These are phyloP conservation scores for Heteromurus nitidus DNA, from an alignment of 2,888 invertebrate species.

Conservation along the genomic window DNA sequence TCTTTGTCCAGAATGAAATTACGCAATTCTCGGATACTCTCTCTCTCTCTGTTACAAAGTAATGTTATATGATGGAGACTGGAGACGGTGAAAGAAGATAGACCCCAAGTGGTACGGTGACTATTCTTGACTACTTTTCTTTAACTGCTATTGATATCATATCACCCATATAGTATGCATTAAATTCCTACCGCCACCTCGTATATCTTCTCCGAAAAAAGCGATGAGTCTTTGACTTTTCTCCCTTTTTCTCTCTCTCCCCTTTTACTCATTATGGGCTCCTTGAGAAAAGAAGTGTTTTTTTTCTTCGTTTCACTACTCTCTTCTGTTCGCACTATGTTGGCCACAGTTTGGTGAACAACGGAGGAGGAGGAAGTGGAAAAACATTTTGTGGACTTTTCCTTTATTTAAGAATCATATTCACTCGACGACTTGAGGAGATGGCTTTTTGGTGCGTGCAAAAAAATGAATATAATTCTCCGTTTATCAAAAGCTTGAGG, in stretches of 20 bases:
- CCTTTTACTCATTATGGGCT: slow-evolving; percentile 38
- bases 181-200: not conserved
- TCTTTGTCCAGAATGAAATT: too few species aligned
- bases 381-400: slow-evolving; percentile 5
- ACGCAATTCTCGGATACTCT: too few species aligned
- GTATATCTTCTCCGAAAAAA: not conserved
- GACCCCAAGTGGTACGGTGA: too few species aligned
- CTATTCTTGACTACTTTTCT: too few species aligned
- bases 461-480: not conserved
- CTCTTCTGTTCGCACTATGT: not conserved
- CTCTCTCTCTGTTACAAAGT: too few species aligned
- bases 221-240: slow-evolving; percentile 20
- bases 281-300: not conserved
- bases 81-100: too few species aligned
- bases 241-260: slow-evolving; percentile 15
- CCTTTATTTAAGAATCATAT: not conserved
- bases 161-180: not conserved
- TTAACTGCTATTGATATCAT: slow-evolving; percentile 25
- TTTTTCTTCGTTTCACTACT: not conserved
- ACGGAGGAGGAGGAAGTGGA: not conserved
- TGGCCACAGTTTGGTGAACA: not conserved
- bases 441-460: slow-evolving; percentile 19
- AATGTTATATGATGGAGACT: too few species aligned
- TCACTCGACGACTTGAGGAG: not conserved
- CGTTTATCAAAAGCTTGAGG: slow-evolving; percentile 5